Evolutionary conservation across 2,113 vertebrate species (phyloP), one percentile per base, ranked within the genome.

Genomic region (Tamias sibiricus): DNA sequence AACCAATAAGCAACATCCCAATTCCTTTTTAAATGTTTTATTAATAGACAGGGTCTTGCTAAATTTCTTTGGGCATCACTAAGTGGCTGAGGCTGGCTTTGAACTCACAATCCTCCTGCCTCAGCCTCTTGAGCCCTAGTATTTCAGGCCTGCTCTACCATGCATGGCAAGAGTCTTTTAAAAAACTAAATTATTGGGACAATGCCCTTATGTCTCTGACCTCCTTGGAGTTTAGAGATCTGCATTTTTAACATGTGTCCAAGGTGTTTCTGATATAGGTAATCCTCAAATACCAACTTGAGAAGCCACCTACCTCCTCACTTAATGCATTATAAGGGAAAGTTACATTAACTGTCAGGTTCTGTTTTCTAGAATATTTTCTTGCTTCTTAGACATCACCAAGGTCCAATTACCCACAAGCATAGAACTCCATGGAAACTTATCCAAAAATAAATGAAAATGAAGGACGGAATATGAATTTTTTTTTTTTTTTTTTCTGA

Each of bases 381-480:
- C 30, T 89, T 77, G 26, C 59, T 74, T 89, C 68, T 75, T 87
- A 87, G 54, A 95, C 13, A 91, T 59, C 37, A 90, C 9, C 26
- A 72, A 68, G 35, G 20, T 87, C 74, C 79, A 95, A 85, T 97
- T 92, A 91, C 24, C 35, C 17, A 76, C 84, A 89, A 96, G 16
- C 37, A 89, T 62, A 90, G 49, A 87, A 95, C 93, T 93, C 94
- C 94, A 97, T 96, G 97, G 95, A 96, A 97, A 97, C 95, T 88
- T 81, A 84, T 32, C 82, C 86, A 44, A 97, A 97, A 97, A 97
- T 97, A 97, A 95, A 77, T 84, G 66, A 89, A 95, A 97, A 97
- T 16, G 83, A 97, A 86, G 71, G 82, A 30, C 54, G 81, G 52
- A 74, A 14, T 92, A 95, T 80, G 76, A 91, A 94, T 52, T 92